Conservation (phyloP, 2,888 invertebrate species). For the Penaeus monodon region DNA sequence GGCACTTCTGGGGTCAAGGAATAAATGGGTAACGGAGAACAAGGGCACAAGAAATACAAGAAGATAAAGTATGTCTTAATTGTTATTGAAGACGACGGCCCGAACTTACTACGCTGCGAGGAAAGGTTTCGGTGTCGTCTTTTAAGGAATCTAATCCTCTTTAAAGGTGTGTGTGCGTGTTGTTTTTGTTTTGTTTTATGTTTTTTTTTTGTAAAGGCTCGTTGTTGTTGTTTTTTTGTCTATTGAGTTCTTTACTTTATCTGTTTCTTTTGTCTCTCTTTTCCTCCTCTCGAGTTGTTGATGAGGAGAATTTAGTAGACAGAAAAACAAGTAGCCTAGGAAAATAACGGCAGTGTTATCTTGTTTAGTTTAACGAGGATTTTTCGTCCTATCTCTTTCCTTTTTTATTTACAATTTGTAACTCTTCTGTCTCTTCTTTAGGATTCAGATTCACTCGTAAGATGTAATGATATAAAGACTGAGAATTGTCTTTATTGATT, state of each 20-base stretch:
- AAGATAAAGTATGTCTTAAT: slow-evolving; percentile 29
- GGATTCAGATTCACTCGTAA: too few species aligned
- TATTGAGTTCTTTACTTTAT: too few species aligned
- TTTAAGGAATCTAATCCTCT: slow-evolving; percentile 16
- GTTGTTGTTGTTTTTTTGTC: neutral
- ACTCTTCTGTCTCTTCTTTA: too few species aligned
- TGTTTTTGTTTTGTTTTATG: neutral
- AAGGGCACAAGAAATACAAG: neutral
- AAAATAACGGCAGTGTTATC: too few species aligned
- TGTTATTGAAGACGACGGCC: slow-evolving; percentile 19
- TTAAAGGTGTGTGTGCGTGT: neutral
- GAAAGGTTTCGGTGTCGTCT: slow-evolving; percentile 2
- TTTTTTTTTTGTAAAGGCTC: neutral
- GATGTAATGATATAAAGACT: too few species aligned
- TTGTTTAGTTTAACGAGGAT: too few species aligned
- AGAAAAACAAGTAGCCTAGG: too few species aligned
- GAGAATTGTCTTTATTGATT: too few species aligned
- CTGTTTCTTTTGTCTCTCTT: neutral
- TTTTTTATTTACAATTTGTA: too few species aligned
- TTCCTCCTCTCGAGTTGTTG: neutral
- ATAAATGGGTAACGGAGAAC: slow-evolving; percentile 14
- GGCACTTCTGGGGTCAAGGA: slow-evolving; percentile 35
- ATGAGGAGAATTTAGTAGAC: too few species aligned
- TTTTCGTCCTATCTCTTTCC: too few species aligned
- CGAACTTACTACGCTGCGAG: neutral